These are phyloP conservation scores for Lepus americanus DNA, from an alignment of 2,113 vertebrate genomes.

Conservation along the genomic window DNA sequence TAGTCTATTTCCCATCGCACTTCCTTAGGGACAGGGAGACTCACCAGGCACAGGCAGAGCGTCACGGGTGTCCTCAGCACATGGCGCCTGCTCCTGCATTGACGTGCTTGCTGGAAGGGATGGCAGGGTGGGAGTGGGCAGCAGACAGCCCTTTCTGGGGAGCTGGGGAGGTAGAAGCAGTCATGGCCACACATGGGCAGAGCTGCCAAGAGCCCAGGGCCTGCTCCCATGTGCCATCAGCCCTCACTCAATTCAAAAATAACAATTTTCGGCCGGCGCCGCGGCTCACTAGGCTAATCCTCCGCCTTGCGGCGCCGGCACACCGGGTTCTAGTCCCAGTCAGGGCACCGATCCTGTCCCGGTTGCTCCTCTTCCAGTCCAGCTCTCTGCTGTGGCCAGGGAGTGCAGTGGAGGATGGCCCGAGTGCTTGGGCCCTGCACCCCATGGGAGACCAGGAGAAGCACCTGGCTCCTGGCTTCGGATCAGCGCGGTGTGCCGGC, in stretches of 20 bases:
- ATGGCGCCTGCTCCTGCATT: not conserved
- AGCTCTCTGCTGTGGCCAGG: too few species aligned
- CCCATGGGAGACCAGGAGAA: not conserved
- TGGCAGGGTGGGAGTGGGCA: not conserved
- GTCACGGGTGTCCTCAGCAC: not conserved
- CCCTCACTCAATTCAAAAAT: not conserved
- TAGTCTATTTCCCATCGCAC: not conserved
- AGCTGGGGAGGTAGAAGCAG: not conserved
- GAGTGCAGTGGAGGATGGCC: too few species aligned
- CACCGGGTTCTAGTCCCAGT: too few species aligned
- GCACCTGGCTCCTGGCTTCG: too few species aligned
- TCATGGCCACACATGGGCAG: accelerated
- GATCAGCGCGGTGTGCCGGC: too few species aligned
- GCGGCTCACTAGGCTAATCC: too few species aligned
- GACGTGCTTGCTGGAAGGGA: not conserved
- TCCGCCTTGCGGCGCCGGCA: too few species aligned
- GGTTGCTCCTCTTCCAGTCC: too few species aligned
- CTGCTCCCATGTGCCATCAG: not conserved
- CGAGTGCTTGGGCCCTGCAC: too few species aligned
- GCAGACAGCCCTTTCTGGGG: not conserved
- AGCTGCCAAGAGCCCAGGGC: not conserved
- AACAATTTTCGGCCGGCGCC: not conserved
- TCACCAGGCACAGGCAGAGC: not conserved
- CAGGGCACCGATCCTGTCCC: too few species aligned
- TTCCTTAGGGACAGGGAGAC: not conserved